These are phyloP conservation scores for Meloidogyne exigua DNA, from an alignment of 1,140 invertebrate species.

Conservation along the genomic window DNA sequence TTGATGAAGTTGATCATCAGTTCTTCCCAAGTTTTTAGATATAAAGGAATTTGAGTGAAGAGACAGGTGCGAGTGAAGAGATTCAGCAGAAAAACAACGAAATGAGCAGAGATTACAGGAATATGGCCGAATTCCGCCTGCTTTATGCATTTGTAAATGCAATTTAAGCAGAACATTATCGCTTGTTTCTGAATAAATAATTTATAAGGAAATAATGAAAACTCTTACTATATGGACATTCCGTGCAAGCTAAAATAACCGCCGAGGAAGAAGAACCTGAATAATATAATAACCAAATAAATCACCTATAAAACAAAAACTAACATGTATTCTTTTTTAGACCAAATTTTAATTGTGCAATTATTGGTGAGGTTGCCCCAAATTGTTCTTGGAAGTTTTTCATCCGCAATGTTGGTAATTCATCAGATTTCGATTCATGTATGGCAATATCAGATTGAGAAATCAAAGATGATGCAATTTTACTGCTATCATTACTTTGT, in stretches of 20 bases:
- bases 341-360: neutral
- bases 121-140: slow-evolving; percentile 22
- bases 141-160: slow-evolving; percentile 31
- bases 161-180: slow-evolving; percentile 27
- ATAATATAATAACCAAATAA: neutral
- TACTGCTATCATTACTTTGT: neutral
- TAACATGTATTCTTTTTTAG: neutral
- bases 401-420: neutral
- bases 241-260: neutral
- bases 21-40: neutral
- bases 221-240: slow-evolving; percentile 16
- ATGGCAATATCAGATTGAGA: neutral
- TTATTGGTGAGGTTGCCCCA: neutral
- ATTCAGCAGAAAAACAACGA: slow-evolving; percentile 30
- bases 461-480: neutral
- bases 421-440: neutral
- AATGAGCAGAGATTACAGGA: slow-evolving; percentile 31
- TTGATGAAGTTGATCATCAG: neutral
- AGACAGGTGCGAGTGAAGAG: slow-evolving; percentile 29
- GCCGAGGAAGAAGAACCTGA: no score
- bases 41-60: slow-evolving; percentile 21
- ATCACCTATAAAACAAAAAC: neutral
- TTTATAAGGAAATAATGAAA: neutral
- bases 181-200: slow-evolving; percentile 9
- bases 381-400: neutral